phyloP scores from a whole-genome alignment of 2,888 invertebrate genomes.

The Xestia ashworthii region DNA sequence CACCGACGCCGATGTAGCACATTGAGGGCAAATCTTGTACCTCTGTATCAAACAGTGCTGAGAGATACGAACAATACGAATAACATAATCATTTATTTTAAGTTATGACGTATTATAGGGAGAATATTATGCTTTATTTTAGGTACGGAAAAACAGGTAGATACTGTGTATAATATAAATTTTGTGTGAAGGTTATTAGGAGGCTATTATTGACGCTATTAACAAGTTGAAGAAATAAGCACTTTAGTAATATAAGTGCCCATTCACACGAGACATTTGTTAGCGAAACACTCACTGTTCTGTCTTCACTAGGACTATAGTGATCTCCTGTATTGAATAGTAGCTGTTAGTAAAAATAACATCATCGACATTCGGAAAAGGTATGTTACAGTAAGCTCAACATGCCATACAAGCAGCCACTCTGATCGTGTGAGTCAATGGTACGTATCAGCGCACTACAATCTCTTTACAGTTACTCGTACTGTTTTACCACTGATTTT shows the following conservation, averaged over 20 bases:
- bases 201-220: not conserved
- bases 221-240: not conserved
- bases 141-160: not conserved
- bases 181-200: too few relatives aligned
- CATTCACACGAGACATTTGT: not conserved
- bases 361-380: not conserved
- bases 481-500: not conserved
- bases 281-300: slow-evolving; percentile 6
- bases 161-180: too few relatives aligned
- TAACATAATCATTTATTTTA: not conserved
- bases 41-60: not conserved
- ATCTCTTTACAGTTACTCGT: not conserved
- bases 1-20: not conserved
- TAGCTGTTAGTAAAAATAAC: not conserved
- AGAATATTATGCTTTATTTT: not conserved
- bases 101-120: not conserved
- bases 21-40: not conserved
- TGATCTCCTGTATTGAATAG: not conserved
- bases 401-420: not conserved
- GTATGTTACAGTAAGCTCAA: too few relatives aligned
- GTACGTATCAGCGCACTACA: not conserved
- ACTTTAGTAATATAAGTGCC: not conserved
- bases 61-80: not conserved
- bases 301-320: not conserved
- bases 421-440: not conserved